Evolutionary conservation across 2,888 invertebrate genomes (phyloP).

Genomic region (Cotesia congregata): DNA sequence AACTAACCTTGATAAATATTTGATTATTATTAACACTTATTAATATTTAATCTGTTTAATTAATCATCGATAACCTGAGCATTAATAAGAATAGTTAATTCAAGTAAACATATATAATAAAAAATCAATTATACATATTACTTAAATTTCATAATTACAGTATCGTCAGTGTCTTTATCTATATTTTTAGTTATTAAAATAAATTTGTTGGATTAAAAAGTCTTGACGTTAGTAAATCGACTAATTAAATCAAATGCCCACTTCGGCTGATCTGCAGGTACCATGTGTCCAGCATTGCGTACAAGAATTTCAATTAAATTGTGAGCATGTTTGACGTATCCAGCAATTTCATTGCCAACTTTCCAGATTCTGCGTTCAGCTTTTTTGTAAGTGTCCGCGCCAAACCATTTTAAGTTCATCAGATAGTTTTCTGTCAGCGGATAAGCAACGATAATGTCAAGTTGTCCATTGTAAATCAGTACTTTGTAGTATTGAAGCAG

Average conservation of each 20-base stretch:
- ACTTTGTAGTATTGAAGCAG: slow-evolving; percentile 79
- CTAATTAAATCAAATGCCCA: slow-evolving; percentile 71
- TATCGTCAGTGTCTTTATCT: background rate
- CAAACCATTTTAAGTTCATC: slow-evolving; percentile 71
- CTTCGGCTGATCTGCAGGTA: slow-evolving; percentile 71
- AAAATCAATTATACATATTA: background rate
- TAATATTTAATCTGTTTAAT: background rate
- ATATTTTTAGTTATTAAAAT: background rate
- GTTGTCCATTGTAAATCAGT: slow-evolving; percentile 89
- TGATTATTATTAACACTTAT: background rate
- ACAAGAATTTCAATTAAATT: slow-evolving; percentile 69
- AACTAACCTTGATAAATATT: background rate
- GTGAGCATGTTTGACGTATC: slow-evolving; percentile 66
- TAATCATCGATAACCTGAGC: background rate
- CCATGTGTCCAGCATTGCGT: slow-evolving; percentile 72
- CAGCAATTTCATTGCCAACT: slow-evolving; percentile 67
- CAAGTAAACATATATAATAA: background rate
- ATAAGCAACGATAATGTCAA: slow-evolving; percentile 93
- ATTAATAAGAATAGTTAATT: background rate
- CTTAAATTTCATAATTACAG: background rate
- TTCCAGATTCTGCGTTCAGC: slow-evolving; percentile 68
- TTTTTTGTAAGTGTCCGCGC: slow-evolving; percentile 67
- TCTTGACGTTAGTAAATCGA: slow-evolving; percentile 63
- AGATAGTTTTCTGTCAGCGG: slow-evolving; percentile 87
- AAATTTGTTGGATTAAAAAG: slow-evolving; percentile 49